Conservation (phyloP, 2,797 vertebrate genomes). For the Neosilurus mollespiculum region DNA sequence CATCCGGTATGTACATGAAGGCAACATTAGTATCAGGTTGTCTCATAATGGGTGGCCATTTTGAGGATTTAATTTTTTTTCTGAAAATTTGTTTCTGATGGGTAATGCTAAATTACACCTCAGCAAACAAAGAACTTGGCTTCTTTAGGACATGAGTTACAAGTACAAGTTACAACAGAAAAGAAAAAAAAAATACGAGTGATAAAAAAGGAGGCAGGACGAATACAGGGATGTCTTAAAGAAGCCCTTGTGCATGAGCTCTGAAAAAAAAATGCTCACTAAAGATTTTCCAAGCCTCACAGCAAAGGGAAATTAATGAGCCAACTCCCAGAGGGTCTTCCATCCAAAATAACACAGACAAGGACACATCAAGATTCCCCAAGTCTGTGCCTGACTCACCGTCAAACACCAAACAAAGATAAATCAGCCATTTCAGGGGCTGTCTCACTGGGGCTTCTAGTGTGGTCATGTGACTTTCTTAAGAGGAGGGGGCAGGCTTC, state of each 20-base stretch:
- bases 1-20: constrained; percentile 28
- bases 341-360: constrained; percentile 61
- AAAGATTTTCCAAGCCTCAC: constrained; percentile 63
- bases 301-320: constrained; percentile 67
- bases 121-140: constrained; percentile 41
- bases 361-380: constrained; percentile 48
- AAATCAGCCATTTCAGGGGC: constrained; percentile 42
- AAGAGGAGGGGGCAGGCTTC: constrained; percentile 25
- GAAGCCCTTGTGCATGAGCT: constrained; percentile 43
- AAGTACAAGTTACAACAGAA: not conserved
- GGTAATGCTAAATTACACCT: constrained; percentile 35
- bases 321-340: constrained; percentile 60
- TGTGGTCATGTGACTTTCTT: constrained; percentile 40
- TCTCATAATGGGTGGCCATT: constrained; percentile 25
- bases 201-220: not conserved
- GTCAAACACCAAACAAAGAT: constrained; percentile 50
- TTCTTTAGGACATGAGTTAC: constrained; percentile 30
- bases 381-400: constrained; percentile 24
- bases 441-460: not conserved
- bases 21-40: constrained; percentile 5
- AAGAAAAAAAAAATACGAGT: constrained; percentile 9
- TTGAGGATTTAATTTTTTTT: constrained; percentile 29
- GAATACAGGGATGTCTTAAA: constrained; percentile 31
- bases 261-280: constrained; percentile 52
- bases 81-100: constrained; percentile 28